Conservation (phyloP, 2,113 vertebrate species). For the Bostrychus sinensis region DNA sequence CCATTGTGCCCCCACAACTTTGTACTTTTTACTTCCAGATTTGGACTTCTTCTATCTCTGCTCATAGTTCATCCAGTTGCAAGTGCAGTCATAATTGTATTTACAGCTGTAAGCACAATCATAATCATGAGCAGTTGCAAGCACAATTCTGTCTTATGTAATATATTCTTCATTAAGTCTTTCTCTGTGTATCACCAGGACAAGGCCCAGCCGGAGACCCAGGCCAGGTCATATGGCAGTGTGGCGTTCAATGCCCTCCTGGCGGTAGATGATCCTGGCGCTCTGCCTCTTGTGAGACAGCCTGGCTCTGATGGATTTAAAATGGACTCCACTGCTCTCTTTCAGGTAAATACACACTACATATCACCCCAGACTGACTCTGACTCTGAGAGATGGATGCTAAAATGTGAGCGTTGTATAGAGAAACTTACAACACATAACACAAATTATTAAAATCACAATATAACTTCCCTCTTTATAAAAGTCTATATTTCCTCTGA, state of each 20-base stretch:
- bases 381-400: neutral
- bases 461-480: too few species aligned
- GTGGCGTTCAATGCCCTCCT: conserved; percentile 88
- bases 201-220: conserved; percentile 94
- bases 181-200: conserved; percentile 73
- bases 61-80: too few species aligned
- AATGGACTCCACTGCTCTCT: conserved; percentile 89
- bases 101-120: too few species aligned
- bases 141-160: too few species aligned
- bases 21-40: too few species aligned
- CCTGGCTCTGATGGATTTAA: conserved; percentile 96
- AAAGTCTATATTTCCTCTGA: too few species aligned
- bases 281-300: conserved; percentile 87
- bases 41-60: too few species aligned
- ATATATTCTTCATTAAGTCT: neutral
- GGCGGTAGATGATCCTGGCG: conserved; percentile 88
- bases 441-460: too few species aligned
- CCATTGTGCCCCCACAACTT: too few species aligned
- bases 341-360: conserved; percentile 79
- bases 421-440: too few species aligned
- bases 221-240: conserved; percentile 85
- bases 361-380: neutral
- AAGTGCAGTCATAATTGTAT: too few species aligned
- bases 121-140: too few species aligned
- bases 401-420: neutral